These are phyloP conservation scores for Drosophila emarginata DNA, from an alignment of 2,888 invertebrate species.

Conservation along the genomic window DNA sequence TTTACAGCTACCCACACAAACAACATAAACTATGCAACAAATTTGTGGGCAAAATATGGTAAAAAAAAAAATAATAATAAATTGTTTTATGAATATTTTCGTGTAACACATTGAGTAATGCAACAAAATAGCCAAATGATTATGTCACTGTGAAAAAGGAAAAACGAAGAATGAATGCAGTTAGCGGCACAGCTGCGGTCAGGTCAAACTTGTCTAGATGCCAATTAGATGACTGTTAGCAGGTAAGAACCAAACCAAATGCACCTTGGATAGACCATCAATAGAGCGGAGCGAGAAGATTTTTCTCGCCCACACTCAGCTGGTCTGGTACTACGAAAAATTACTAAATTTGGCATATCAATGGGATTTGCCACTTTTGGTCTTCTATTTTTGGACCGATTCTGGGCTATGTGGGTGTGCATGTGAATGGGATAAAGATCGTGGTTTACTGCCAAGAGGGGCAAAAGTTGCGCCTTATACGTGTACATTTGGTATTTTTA, in stretches of 20 bases:
- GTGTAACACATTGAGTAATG: constrained; percentile 45
- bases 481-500: constrained; percentile 53
- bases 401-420: constrained; percentile 29
- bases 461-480: constrained; percentile 57
- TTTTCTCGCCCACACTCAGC: constrained; percentile 42
- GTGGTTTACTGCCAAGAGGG: background rate
- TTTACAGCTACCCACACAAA: constrained; percentile 25
- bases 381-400: constrained; percentile 62
- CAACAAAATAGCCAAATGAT: constrained; percentile 50
- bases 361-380: constrained; percentile 49
- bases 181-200: constrained; percentile 55
- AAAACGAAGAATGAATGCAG: constrained; percentile 42
- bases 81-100: constrained; percentile 6
- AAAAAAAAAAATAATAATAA: constrained; percentile 35
- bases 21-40: constrained; percentile 49
- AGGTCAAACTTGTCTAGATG: constrained; percentile 66
- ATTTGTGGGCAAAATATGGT: constrained; percentile 18
- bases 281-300: constrained; percentile 17
- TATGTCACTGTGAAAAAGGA: constrained; percentile 50
- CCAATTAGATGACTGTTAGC: constrained; percentile 67
- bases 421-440: background rate
- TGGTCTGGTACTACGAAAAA: constrained; percentile 15
- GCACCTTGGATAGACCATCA: background rate
- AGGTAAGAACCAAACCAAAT: constrained; percentile 19
- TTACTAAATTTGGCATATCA: constrained; percentile 66